Evolutionary conservation across 1,140 invertebrate genomes (phyloP).

Genomic region (Chironomus striatipennis): DNA sequence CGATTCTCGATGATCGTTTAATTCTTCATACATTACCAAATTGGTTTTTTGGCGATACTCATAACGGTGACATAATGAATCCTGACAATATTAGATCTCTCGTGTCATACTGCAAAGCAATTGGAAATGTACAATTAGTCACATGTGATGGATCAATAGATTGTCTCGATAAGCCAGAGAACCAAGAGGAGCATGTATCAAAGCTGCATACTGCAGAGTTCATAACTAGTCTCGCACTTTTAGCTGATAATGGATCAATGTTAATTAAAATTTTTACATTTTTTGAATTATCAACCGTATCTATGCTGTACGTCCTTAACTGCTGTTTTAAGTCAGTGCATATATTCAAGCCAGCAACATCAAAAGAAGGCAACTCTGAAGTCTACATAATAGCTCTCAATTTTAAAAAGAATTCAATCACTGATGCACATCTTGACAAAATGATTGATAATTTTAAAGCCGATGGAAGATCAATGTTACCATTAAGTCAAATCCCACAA

Average conservation of each 20-base stretch:
- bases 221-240: slow-evolving; percentile 58
- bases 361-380: slow-evolving; percentile 91
- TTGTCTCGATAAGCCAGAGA: slow-evolving; percentile 70
- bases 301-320: slow-evolving; percentile 70
- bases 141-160: slow-evolving; percentile 93
- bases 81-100: slow-evolving; percentile 56
- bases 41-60: slow-evolving; percentile 81
- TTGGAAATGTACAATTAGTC: slow-evolving; percentile 45
- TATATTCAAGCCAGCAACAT: slow-evolving; percentile 81
- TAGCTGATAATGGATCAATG: slow-evolving; percentile 66
- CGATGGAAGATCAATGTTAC: not conserved
- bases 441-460: not conserved
- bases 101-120: slow-evolving; percentile 31
- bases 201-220: slow-evolving; percentile 76
- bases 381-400: slow-evolving; percentile 68
- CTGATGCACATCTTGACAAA: not conserved
- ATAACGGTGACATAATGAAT: slow-evolving; percentile 73
- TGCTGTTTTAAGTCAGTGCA: slow-evolving; percentile 62
- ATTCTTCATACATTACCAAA: slow-evolving; percentile 64
- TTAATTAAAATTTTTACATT: slow-evolving; percentile 91
- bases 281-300: slow-evolving; percentile 73
- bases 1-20: slow-evolving; percentile 81
- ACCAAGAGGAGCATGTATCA: slow-evolving; percentile 73
- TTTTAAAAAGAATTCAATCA: not conserved
- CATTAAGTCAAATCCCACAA: not conserved